Evolutionary conservation across 2,888 invertebrate species (phyloP), one percentile per base, ranked within the genome.

Genomic region (Tupiocoris notatus): DNA sequence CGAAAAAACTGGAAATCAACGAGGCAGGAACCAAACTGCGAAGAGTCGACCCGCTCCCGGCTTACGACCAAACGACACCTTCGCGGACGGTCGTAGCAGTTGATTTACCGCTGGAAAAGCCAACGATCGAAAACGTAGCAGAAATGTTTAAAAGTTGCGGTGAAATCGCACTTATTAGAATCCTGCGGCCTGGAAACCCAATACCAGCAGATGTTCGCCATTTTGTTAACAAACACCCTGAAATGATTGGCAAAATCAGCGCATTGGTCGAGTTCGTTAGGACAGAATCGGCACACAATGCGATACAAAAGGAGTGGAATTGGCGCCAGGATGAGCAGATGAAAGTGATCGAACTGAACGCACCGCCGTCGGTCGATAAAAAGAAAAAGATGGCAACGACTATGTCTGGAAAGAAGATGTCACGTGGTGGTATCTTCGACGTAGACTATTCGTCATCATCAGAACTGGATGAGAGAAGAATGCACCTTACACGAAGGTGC

Each of bases 221-320:
- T 84, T 94, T 95, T 83, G 90, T 95, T 82, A 92, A 92, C 82
- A 95, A 95, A 83, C 93, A 95, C 83, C 95, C 95, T 21, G 94
- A 93, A 82, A 87, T 96, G 83, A 92, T 91, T 80, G 91, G 91
- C 81, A 89, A 92, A 85, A 90, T 94, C 83, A 94, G 94, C 84
- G 96, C 96, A 17, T 87, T 96, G 81, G 91, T 96, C 57, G 96
- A 97, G 85, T 97, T 95, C 83, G 92, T 94, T 70, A 90, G 92
- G 80, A 93, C 94, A 0, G 93, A 94, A 80, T 89, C 92, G 16
- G 96, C 96, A 0, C 88, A 94, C 81, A 89, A 90, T 77, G 95
- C 96, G 0, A 87, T 92, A 71, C 89, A 91, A 78, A 85, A 92
- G 80, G 85, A 84, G 77, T 83, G 84, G 24, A 86, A 86, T 9